Percentiles rank a stretch among this genome's conserved stretches.
Conservation (phyloP, 2,797 vertebrate species). For the Chaetophractus vellerosus region DNA sequence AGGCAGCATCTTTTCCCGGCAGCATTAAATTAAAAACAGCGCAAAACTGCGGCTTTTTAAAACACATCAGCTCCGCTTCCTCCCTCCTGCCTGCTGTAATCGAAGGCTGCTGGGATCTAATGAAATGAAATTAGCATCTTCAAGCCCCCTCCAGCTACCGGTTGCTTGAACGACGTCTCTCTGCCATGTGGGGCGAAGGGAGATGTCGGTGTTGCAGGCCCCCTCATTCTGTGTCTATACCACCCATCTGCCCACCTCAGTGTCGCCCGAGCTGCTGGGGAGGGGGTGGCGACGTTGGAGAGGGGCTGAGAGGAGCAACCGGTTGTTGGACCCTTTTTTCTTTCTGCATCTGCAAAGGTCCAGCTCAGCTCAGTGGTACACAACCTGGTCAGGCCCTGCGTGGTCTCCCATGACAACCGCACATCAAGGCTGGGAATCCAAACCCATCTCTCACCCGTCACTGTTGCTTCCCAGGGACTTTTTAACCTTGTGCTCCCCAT, state of each 20-base stretch:
- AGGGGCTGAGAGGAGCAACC: rapidly evolving
- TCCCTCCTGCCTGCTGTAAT: conserved; percentile 84
- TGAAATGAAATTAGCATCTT: conserved; percentile 89
- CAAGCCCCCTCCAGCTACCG: conserved; percentile 82
- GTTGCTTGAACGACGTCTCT: conserved; percentile 39
- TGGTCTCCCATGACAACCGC: background rate
- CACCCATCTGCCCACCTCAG: background rate
- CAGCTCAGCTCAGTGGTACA: rapidly evolving
- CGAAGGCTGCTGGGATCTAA: conserved; percentile 81
- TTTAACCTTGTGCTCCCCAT: background rate
- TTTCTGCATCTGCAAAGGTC: background rate
- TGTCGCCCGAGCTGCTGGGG: rapidly evolving
- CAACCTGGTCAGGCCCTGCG: background rate
- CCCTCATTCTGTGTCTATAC: too few relatives aligned
- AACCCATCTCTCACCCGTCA: background rate
- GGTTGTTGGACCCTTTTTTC: background rate
- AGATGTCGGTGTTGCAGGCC: background rate
- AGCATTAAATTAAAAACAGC: conserved; percentile 83
- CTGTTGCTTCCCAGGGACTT: background rate
- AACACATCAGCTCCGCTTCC: conserved; percentile 84
- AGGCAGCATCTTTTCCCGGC: conserved; percentile 82
- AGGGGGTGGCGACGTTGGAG: rapidly evolving
- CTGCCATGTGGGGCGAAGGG: background rate
- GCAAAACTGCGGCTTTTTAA: conserved; percentile 85
- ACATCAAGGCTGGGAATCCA: background rate